Evolutionary conservation across 2,888 invertebrate species (phyloP), one percentile per base, ranked within the genome.

Genomic region (Tenthredo livida): DNA sequence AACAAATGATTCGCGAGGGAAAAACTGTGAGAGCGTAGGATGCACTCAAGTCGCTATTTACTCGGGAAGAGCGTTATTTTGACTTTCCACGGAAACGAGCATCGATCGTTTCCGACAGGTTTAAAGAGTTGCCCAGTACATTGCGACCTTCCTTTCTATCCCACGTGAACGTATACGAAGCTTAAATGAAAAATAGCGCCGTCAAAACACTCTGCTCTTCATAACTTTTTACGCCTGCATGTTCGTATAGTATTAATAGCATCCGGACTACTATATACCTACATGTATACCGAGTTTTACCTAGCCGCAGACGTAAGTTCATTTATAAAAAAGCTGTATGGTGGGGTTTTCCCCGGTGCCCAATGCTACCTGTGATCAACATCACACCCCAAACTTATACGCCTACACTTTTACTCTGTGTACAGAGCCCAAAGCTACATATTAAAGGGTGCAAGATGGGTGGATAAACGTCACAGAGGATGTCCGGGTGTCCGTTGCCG

Each of bases 31-130:
- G 58, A 61, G 21, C 58, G 61, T 40, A 80, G 80, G 80, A 80
- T 80, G 80, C 80, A 80, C 80, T 80, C 80, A 61, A 37, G 80
- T 80, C 40, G 37, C 58, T 80, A 80, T 61, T 80, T 37, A 80
- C 80, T 61, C 33, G 33, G 37, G 50, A 43, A 43, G 47, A 67
- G 37, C 67, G 43, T 83, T 70, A 83, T 43, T 70, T 70, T 50
- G 83, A 83, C 67, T 83, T 70, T 83, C 21, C 37, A 67, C 33
- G 83, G 83, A 83, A 83, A 70, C 67, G 67, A 83, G 83, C 65
- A 83, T 83, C 67, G 83, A 83, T 83, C 67, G 43, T 33, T 47
- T 33, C 58, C 80, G 58, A 80, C 33, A 6, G 37, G 80, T 58
- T 80, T 61, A 80, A 58, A 80, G 61, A 80, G 80, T 61, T 61